Evolutionary conservation across 1,140 invertebrate species (phyloP), one percentile per base, ranked within the genome.

Genomic region (Leptopilina boulardi): DNA sequence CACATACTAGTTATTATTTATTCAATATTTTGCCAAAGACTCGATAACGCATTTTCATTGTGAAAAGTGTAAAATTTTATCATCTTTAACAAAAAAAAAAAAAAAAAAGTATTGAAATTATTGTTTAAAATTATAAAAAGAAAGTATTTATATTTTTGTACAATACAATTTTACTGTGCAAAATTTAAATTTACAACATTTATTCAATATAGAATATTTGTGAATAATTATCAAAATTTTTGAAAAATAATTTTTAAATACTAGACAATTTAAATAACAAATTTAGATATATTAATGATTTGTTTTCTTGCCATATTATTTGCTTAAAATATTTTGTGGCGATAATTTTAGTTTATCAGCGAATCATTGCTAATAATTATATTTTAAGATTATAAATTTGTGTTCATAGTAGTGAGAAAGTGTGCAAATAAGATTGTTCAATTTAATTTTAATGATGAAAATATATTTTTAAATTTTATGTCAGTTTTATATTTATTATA

Each of bases 141-240:
- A 74, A 74, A 79, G 11, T 82, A 77, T 74, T 70, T 75, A 26
- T 83, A 83, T 83, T 83, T 83, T 83, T 83, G 47, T 83, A 83
- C 77, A 78, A 78, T 47, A 34, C 11, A 44, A 10, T 66, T 30
- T 66, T 66, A 30, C 56, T 11, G 21, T 66, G 23, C 21, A 30
- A 66, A n/a, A 34, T 66, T 23, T 9, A 66, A 30, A 66, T 26
- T 26, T 26, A 66, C 30, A 34, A 34, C 26, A 30, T 66, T 21
- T 30, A 26, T 66, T 66, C 23, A 5, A 30, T 13, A 66, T 5
- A 66, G 23, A 26, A 66, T 10, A 6, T 66, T 66, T 66, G 11
- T 21, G 56, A 66, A 26, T 66, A 66, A 59, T 59, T 26, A 66
- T 30, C 23, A 8, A 15, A 30, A 26, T 26, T 66, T 66, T n/a